phyloP scores from a whole-genome alignment of 1,140 invertebrate species.

The Eurosta solidaginis region DNA sequence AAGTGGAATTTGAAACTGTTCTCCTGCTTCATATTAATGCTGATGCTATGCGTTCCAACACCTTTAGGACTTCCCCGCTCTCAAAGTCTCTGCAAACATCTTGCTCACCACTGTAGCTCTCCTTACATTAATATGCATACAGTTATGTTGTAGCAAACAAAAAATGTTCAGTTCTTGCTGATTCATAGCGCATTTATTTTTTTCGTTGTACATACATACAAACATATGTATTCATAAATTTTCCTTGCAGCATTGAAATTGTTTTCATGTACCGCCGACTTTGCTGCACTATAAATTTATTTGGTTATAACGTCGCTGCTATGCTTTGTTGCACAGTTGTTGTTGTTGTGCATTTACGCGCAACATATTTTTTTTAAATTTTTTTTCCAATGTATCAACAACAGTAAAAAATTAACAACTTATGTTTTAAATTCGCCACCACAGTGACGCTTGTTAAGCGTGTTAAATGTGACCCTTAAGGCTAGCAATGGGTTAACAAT shows the following conservation, averaged over 20 bases:
- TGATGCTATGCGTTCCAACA: too few species aligned
- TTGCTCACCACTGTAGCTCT: neutral
- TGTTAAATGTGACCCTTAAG: slow-evolving; percentile 22
- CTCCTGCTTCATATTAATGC: too few species aligned
- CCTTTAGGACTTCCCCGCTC: too few species aligned
- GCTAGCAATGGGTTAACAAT: slow-evolving; percentile 6
- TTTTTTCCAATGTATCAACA: neutral
- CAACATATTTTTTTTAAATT: neutral
- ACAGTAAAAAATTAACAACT: slow-evolving; percentile 22
- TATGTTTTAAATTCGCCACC: slow-evolving; percentile 7
- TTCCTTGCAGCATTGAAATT: slow-evolving; percentile 26
- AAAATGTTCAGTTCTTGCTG: neutral
- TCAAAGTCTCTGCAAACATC: neutral
- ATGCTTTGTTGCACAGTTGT: neutral
- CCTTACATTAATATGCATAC: neutral
- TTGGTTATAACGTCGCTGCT: neutral
- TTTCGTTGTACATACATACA: too few species aligned
- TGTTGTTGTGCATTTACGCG: neutral
- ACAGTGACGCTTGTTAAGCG: slow-evolving; percentile 21
- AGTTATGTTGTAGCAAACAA: too few species aligned
- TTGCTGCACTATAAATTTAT: slow-evolving; percentile 22
- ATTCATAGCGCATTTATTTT: neutral
- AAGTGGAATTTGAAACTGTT: too few species aligned
- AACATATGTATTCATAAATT: slow-evolving; percentile 22
- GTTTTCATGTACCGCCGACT: slow-evolving; percentile 19